Evolutionary conservation across 2,113 vertebrate genomes (phyloP).

Genomic region (Scalopus aquaticus): DNA sequence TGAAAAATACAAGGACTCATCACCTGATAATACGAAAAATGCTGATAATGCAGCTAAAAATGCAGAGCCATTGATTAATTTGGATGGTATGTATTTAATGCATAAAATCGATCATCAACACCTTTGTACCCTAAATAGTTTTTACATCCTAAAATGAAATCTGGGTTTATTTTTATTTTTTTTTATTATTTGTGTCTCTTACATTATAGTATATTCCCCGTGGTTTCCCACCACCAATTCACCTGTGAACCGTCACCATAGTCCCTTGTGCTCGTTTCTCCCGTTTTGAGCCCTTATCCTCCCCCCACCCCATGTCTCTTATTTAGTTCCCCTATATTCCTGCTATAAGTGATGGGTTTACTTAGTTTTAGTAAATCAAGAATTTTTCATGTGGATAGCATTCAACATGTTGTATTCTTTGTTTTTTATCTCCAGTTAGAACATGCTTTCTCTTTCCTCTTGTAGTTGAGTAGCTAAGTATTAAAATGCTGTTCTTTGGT

Average conservation of each 20-base stretch:
- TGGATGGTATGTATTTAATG: slow-evolving; percentile 90
- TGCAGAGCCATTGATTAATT: slow-evolving; percentile 92
- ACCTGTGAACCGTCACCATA: no score
- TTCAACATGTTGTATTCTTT: not conserved
- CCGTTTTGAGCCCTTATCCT: no score
- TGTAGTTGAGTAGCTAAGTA: not conserved
- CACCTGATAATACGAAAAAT: slow-evolving; percentile 86
- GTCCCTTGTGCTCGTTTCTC: no score
- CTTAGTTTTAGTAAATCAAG: not conserved
- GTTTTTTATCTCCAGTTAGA: not conserved
- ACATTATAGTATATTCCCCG: no score
- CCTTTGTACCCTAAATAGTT: not conserved
- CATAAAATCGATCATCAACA: not conserved
- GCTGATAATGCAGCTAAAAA: slow-evolving; percentile 87
- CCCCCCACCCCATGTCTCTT: no score
- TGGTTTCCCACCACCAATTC: no score
- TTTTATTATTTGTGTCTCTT: no score
- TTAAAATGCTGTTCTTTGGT: not conserved
- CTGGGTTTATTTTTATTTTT: no score
- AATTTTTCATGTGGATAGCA: not conserved
- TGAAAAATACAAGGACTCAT: slow-evolving; percentile 95
- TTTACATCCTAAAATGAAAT: slow-evolving; percentile 15
- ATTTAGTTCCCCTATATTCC: no score
- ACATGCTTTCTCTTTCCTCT: not conserved
- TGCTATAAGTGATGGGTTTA: no score